Percentiles rank a stretch among this genome's conserved stretches.
phyloP scores from a whole-genome alignment of 2,797 vertebrate genomes.

The Knipowitschia caucasica region DNA sequence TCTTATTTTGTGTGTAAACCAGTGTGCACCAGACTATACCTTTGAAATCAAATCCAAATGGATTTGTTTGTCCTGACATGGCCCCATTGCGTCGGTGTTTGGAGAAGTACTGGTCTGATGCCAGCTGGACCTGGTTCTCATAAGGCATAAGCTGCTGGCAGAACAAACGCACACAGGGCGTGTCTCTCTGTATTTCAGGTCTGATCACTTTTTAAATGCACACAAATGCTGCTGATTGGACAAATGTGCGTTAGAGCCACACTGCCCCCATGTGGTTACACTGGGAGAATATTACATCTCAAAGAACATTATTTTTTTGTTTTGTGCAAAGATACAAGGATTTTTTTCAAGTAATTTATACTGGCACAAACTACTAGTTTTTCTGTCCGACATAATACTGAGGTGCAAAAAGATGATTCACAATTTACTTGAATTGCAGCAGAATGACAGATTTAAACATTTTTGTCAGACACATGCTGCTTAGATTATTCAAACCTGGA shows the following conservation, averaged over 20 bases:
- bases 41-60: background rate
- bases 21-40: too few species aligned
- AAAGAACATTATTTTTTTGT: background rate
- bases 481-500: slow-evolving; percentile 44
- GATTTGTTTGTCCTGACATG: background rate
- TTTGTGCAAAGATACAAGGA: background rate
- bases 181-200: slow-evolving; percentile 52
- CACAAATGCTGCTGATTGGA: slow-evolving; percentile 1
- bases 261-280: slow-evolving; percentile 40
- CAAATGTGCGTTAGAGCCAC: background rate
- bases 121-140: background rate
- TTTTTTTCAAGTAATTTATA: too few species aligned
- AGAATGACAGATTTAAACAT: background rate
- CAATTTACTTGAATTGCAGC: background rate
- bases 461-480: slow-evolving; percentile 13
- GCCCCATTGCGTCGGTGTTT: background rate
- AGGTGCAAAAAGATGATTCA: background rate
- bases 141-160: slow-evolving; percentile 7
- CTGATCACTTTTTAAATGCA: slow-evolving; percentile 24
- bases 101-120: too few species aligned
- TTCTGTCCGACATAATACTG: too few species aligned
- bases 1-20: too few species aligned
- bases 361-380: too few species aligned
- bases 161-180: slow-evolving; percentile 39
- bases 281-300: background rate